Base-by-base conservation (phyloP, 2,888 invertebrate species). In the Dilophus febrilis region DNA sequence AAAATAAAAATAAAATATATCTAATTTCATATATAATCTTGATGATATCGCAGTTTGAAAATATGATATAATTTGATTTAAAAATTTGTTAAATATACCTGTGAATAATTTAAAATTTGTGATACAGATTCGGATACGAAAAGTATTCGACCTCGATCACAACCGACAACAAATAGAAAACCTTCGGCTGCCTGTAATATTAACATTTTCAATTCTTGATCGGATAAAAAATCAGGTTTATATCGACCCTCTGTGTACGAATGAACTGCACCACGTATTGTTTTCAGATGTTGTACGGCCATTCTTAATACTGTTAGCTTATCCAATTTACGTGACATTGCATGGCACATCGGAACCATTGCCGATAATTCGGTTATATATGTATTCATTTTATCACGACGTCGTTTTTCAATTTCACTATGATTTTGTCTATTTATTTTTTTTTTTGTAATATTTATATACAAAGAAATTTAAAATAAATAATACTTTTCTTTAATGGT, bases 351-450 rank as follows among this genome's bases (percentile, higher is more conserved):
- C 0, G 92, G 94, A 16, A 94, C 75, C 76, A 94, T 81, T 2
- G 81, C 70, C 38, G 87, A 83, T 42, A 94, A 61, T 59, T 94
- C 90, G 3, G 81, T 75, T 50, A 94, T 92, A 62, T 90, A 91
- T 0, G 83, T 85, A 65, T 94, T 94, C 91, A 94, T 94, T 64
- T 92, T 94, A 60, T 94, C 91, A 26, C 94, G 71, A 1, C 94
- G 71, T 0, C 92, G 69, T 59, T 94, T 94, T 64, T 94, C 92
- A 44, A 94, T 92, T 65, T 92, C 91, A 60, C 91, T 91, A 65
- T 94, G 94, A 63, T 91, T 92, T 63, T 91, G 22, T 22, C 22
- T 22, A n/a, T n/a, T n/a, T n/a, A n/a, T n/a, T n/a, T n/a, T n/a
- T n/a, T n/a, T n/a, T n/a, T n/a, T n/a, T n/a, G n/a, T n/a, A n/a